Evolutionary conservation across 2,888 invertebrate species (phyloP), one percentile per base, ranked within the genome.

Genomic region (Aphrophora alni): DNA sequence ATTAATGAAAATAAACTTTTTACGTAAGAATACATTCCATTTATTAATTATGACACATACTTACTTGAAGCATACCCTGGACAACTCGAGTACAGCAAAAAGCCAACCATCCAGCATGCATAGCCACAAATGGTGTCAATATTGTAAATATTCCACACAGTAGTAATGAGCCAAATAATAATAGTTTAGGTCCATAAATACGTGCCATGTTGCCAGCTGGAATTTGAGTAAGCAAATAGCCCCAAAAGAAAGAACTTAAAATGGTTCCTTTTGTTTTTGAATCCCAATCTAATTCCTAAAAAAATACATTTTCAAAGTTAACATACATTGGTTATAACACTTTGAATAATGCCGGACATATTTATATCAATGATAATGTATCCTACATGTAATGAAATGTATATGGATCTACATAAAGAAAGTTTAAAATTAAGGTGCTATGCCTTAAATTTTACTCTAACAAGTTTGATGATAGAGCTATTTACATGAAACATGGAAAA

Each of bases 61-160:
- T 78, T 78, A 84, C 84, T 81, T 84, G 84, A 28, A 80, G 81
- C 51, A 82, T 73, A 26, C 84, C 84, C 71, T 81, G 82, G 2
- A 83, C 26, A 24, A 84, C 69, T 38, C 84, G 28, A 12, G 78
- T 81, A 8, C 76, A 51, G 33, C 81, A 78, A 74, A 81, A 75
- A 0, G 28, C 68, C 0, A 25, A 25, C 51, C 69, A 70, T 7
- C 81, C 80, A 25, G 82, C 82, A n/a, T 82, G n/a, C 33, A 80
- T 75, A 0, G 84, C 83, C 0, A 80, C 71, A 0, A 44, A n/a
- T 12, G 84, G 84, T 2, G 80, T 84, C 5, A 82, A 0, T 7
- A 84, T 25, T n/a, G 83, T 82, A 3, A 80, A 73, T 12, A 84
- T 0, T 0, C 80, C 80, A 68, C 82, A 81, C 12, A 83, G 10